Conservation (phyloP, 2,888 invertebrate genomes). For the Latheticus oryzae region DNA sequence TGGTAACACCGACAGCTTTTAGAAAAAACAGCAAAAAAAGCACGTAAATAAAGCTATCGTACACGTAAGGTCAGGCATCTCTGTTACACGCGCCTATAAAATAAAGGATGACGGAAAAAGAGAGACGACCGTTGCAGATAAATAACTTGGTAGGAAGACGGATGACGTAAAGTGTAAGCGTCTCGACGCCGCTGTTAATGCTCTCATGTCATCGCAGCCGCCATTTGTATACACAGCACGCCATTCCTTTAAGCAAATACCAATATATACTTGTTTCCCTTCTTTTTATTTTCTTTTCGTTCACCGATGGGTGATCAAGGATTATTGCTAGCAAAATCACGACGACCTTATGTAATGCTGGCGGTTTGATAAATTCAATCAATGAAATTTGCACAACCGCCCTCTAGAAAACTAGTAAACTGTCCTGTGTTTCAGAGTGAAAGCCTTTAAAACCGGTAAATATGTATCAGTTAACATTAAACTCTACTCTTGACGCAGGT, state of each 20-base stretch:
- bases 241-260: constrained; percentile 48
- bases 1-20: constrained; percentile 38
- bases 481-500: constrained; percentile 25
- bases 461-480: constrained; percentile 26
- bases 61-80: constrained; percentile 23
- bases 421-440: too few species aligned
- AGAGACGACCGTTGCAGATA: constrained; percentile 45
- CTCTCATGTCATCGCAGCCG: constrained; percentile 51
- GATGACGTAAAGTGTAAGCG: constrained; percentile 52
- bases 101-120: constrained; percentile 32
- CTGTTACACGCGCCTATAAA: constrained; percentile 9
- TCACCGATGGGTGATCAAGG: constrained; percentile 37
- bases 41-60: constrained; percentile 33
- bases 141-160: constrained; percentile 49
- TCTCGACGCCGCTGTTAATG: constrained; percentile 53
- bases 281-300: constrained; percentile 29
- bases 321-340: constrained; percentile 39
- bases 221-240: constrained; percentile 52
- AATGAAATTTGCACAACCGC: too few species aligned
- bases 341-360: constrained; percentile 3
- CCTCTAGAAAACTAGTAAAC: too few species aligned
- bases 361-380: too few species aligned
- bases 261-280: constrained; percentile 51
- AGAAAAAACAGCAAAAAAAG: constrained; percentile 35
- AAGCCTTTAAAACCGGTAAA: constrained; percentile 22